Conservation (phyloP, 2,888 invertebrate genomes). For the Eledone cirrhosa region DNA sequence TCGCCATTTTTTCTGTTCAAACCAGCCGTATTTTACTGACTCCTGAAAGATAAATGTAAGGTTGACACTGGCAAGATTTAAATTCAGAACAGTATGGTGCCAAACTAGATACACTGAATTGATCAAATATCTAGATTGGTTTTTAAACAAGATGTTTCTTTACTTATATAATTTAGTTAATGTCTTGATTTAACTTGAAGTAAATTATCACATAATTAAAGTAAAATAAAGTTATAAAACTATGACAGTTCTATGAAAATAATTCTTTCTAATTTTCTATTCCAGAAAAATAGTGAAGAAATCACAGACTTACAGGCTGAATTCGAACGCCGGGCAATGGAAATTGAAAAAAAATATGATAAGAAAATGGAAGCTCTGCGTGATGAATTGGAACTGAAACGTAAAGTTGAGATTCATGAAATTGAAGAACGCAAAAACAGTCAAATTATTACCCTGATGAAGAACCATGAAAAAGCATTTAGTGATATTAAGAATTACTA, state of each 20-base stretch:
- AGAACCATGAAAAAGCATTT: slow-evolving; percentile 84
- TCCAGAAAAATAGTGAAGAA: slow-evolving; percentile 69
- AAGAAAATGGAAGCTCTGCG: slow-evolving; percentile 79
- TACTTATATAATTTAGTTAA: background rate
- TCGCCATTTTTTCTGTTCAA: too few species aligned
- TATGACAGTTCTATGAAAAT: too few species aligned
- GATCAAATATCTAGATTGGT: background rate
- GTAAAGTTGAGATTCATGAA: slow-evolving; percentile 72
- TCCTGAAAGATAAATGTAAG: too few species aligned
- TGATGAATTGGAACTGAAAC: slow-evolving; percentile 76
- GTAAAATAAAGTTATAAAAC: too few species aligned
- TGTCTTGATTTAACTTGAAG: background rate
- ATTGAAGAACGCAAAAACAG: slow-evolving; percentile 91
- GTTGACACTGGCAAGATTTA: too few species aligned
- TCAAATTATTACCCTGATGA: slow-evolving; percentile 82
- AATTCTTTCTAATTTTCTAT: slow-evolving; percentile 15
- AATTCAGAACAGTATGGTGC: background rate
- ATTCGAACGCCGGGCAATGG: slow-evolving; percentile 76
- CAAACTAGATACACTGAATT: background rate
- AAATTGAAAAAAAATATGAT: slow-evolving; percentile 78
- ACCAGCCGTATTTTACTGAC: too few species aligned
- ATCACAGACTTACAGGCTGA: slow-evolving; percentile 73
- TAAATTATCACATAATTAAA: too few species aligned
- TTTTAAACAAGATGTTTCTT: background rate
- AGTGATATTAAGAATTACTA: slow-evolving; percentile 93